These are phyloP conservation scores for Gulo gulo DNA, from an alignment of 2,113 vertebrate species.

Conservation along the genomic window DNA sequence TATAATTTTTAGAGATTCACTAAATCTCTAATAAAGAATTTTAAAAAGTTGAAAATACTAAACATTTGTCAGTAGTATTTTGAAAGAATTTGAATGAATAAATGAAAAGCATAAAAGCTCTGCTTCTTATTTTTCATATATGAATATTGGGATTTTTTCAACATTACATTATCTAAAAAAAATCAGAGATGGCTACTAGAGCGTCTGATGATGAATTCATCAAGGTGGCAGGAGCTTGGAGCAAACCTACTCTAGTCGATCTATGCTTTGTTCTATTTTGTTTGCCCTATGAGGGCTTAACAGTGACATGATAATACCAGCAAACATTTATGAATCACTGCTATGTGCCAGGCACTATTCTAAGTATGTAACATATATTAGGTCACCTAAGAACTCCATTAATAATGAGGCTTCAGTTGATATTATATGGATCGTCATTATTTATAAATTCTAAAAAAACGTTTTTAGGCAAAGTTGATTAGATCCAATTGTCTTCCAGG, in stretches of 20 bases:
- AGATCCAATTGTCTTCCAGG: slow-evolving; percentile 66
- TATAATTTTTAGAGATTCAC: neutral
- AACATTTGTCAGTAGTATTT: neutral
- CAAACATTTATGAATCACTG: neutral
- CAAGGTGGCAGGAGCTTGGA: neutral
- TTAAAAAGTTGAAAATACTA: neutral
- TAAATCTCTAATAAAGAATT: neutral
- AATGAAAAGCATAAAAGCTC: neutral
- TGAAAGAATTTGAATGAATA: neutral
- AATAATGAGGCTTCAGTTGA: slow-evolving; percentile 26
- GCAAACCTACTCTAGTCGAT: neutral
- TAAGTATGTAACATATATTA: slow-evolving; percentile 24
- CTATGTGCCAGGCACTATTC: neutral
- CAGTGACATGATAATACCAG: neutral
- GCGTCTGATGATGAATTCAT: slow-evolving; percentile 15
- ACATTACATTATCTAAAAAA: neutral
- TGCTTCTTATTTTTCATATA: neutral
- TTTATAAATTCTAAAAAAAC: slow-evolving; percentile 67
- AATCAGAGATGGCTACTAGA: neutral
- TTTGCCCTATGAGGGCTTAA: neutral
- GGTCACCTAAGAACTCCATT: slow-evolving; percentile 40
- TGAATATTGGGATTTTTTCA: neutral
- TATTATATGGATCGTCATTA: slow-evolving; percentile 50
- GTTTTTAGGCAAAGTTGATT: slow-evolving; percentile 63
- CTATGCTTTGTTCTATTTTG: neutral